phyloP scores from a whole-genome alignment of 2,797 vertebrate genomes.

The Rousettus madagascariensis region DNA sequence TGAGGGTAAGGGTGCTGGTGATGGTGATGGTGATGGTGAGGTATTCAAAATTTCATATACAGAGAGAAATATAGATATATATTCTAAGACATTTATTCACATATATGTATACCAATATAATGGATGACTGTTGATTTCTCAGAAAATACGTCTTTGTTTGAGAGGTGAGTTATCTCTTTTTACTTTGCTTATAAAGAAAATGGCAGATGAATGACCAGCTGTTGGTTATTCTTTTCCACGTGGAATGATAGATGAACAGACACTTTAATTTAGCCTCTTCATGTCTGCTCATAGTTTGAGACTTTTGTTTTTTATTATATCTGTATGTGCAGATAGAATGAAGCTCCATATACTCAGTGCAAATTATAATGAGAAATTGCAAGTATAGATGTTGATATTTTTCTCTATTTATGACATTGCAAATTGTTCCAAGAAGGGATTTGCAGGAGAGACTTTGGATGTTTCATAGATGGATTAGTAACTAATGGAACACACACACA shows the following conservation, averaged over 20 bases:
- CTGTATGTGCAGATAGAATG: constrained; percentile 26
- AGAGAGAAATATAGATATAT: constrained; percentile 3
- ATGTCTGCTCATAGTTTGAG: constrained; percentile 58
- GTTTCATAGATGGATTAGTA: constrained; percentile 33
- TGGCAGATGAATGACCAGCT: constrained; percentile 59
- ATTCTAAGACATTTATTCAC: neutral
- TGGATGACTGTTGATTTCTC: constrained; percentile 51
- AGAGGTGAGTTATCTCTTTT: constrained; percentile 72
- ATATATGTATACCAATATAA: neutral
- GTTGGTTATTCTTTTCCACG: neutral
- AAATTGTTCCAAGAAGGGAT: constrained; percentile 25
- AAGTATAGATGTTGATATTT: constrained; percentile 16
- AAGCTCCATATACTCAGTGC: constrained; percentile 21
- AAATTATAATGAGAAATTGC: constrained; percentile 52
- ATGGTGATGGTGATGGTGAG: neutral
- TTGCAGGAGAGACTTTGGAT: neutral
- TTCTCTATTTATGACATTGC: constrained; percentile 15
- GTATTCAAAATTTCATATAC: neutral
- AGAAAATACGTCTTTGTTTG: constrained; percentile 67
- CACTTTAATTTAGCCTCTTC: constrained; percentile 48
- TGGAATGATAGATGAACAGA: constrained; percentile 70
- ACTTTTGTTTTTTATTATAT: constrained; percentile 57
- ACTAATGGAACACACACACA: neutral
- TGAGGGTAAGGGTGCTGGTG: rapidly evolving
- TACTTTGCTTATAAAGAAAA: constrained; percentile 75